Conservation (phyloP, 2,113 vertebrate genomes). For the Loxodonta africana region DNA sequence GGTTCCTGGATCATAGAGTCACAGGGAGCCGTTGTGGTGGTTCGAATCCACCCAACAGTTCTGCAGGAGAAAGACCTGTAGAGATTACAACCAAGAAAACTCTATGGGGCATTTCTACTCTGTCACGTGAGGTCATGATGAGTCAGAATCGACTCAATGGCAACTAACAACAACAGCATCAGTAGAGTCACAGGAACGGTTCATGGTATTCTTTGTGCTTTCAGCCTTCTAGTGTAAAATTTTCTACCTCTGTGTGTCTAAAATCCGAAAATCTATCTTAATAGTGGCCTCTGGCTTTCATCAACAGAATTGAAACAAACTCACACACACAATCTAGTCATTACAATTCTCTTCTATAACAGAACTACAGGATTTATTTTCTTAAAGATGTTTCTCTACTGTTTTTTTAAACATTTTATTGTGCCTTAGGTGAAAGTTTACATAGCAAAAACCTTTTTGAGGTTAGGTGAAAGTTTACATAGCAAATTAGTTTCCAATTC, state of each 20-base stretch:
- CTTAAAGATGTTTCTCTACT: not conserved
- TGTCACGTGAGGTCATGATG: no score
- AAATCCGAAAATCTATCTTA: conserved; percentile 24
- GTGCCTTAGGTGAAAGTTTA: no score
- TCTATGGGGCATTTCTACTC: no score
- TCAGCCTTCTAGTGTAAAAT: conserved; percentile 26
- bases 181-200: not conserved
- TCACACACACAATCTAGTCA: not conserved
- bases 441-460: no score
- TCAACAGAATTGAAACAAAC: not conserved
- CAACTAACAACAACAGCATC: no score
- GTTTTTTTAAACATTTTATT: not conserved
- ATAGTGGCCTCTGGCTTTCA: conserved; percentile 22
- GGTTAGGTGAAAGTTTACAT: no score
- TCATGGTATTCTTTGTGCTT: conserved; percentile 3
- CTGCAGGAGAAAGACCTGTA: no score
- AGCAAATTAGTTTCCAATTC: no score
- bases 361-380: conserved; percentile 38
- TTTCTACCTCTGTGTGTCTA: not conserved
- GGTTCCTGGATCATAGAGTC: not conserved
- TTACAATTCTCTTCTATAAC: not conserved
- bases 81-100: no score
- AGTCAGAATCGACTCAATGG: no score
- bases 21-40: not conserved
- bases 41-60: no score